phyloP scores from a whole-genome alignment of 2,888 invertebrate genomes.

The Lepidochrysops patricia region DNA sequence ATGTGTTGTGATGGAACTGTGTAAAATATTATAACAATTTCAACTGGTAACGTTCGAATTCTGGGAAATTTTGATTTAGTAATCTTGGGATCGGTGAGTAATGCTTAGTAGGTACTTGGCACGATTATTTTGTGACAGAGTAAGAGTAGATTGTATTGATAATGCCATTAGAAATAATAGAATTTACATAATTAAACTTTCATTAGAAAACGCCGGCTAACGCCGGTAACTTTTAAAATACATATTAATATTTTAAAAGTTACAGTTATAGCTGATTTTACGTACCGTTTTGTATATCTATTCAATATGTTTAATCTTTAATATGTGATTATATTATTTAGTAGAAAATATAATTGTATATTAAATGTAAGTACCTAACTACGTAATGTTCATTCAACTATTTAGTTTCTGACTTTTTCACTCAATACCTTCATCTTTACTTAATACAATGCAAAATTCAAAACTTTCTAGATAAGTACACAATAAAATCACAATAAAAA shows the following conservation, averaged over 20 bases:
- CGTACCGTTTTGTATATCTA: neutral
- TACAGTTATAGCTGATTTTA: neutral
- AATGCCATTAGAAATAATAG: neutral
- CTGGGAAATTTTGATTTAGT: slow-evolving; percentile 64
- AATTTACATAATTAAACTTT: neutral
- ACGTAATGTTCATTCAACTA: too few relatives aligned
- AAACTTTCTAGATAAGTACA: too few relatives aligned
- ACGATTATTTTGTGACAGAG: neutral
- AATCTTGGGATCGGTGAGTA: slow-evolving; percentile 59
- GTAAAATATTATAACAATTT: slow-evolving; percentile 29
- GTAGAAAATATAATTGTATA: too few relatives aligned
- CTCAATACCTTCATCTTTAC: too few relatives aligned
- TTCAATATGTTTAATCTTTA: too few relatives aligned
- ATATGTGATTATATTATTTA: too few relatives aligned
- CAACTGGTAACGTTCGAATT: slow-evolving; percentile 46
- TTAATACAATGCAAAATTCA: too few relatives aligned
- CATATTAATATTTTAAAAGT: too few relatives aligned
- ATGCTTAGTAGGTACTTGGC: slow-evolving; percentile 24
- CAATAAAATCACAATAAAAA: too few relatives aligned
- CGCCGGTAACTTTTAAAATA: neutral
- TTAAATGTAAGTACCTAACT: too few relatives aligned
- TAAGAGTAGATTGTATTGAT: neutral
- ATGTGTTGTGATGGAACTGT: slow-evolving; percentile 48
- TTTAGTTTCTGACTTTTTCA: too few relatives aligned
- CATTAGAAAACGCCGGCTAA: neutral